Evolutionary conservation across 2,797 vertebrate genomes (phyloP).

Genomic region (Sebastes hopkinsi): DNA sequence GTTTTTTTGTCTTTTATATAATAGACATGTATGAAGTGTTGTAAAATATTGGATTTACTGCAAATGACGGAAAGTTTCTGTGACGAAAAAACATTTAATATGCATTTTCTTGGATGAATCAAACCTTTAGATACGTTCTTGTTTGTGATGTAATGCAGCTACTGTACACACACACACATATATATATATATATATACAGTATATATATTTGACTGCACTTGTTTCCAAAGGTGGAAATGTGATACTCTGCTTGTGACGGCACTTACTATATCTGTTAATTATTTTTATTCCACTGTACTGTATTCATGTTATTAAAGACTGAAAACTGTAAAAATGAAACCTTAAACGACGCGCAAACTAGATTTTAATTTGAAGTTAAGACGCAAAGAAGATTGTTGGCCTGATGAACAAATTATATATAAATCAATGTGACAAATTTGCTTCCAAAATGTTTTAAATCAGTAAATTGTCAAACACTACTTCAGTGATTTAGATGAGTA

Average conservation of each 20-base stretch:
- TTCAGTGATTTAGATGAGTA: background rate
- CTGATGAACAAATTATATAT: background rate
- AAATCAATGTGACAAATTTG: background rate
- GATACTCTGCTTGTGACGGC: conserved; percentile 3
- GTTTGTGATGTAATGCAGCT: conserved; percentile 9
- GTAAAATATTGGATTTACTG: conserved; percentile 1
- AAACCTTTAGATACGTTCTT: conserved; percentile 1
- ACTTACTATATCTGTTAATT: conserved; percentile 8
- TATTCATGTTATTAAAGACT: background rate
- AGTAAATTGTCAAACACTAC: background rate
- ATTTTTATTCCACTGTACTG: conserved; percentile 5
- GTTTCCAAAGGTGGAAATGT: conserved; percentile 27
- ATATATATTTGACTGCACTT: conserved; percentile 26
- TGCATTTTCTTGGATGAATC: background rate
- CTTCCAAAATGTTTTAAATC: background rate
- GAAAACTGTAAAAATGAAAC: conserved; percentile 28
- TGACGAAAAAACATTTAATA: background rate
- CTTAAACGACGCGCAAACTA: background rate
- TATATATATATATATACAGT: background rate
- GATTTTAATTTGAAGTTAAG: background rate
- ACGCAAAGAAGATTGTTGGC: background rate
- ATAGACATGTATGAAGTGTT: background rate
- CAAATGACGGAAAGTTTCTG: background rate
- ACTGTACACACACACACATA: background rate
- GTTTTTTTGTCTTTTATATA: background rate